Evolutionary conservation across 2,888 invertebrate species (phyloP).

Genomic region (Formica aserva): DNA sequence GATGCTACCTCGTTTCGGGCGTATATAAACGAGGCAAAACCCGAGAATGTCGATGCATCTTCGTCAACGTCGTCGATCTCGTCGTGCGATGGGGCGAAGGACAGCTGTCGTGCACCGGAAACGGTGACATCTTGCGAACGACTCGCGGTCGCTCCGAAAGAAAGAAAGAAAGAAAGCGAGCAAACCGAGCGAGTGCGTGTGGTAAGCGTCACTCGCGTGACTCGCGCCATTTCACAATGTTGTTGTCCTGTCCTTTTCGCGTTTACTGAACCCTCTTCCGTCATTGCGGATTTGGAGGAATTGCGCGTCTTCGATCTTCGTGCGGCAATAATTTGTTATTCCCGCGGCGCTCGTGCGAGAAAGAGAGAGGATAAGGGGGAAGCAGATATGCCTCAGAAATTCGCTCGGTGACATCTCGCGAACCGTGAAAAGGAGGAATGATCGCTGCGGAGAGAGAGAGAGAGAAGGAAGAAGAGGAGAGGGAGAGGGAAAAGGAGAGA

Average conservation of each 20-base stretch:
- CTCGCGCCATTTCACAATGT: slow-evolving; percentile 59
- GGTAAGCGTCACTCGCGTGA: slow-evolving; percentile 60
- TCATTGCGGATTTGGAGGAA: slow-evolving; percentile 18
- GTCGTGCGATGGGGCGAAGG: slow-evolving; percentile 60
- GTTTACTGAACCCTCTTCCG: slow-evolving; percentile 21
- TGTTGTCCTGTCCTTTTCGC: slow-evolving; percentile 39
- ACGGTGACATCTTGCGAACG: slow-evolving; percentile 80
- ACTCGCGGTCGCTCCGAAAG: slow-evolving; percentile 52
- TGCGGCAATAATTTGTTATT: slow-evolving; percentile 28
- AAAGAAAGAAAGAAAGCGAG: slow-evolving; percentile 23
- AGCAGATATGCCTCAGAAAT: slow-evolving; percentile 13
- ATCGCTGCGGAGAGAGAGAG: background rate
- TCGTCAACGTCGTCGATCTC: slow-evolving; percentile 60
- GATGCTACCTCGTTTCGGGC: slow-evolving; percentile 13
- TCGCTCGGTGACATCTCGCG: slow-evolving; percentile 45
- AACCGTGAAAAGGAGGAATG: slow-evolving; percentile 36
- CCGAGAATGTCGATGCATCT: slow-evolving; percentile 62
- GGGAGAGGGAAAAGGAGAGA: background rate
- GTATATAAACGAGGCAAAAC: slow-evolving; percentile 43
- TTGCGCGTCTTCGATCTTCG: slow-evolving; percentile 33
- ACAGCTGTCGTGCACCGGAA: slow-evolving; percentile 72
- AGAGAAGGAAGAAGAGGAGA: background rate
- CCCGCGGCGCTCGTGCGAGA: background rate
- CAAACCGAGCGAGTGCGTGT: background rate
- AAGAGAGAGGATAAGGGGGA: background rate